These are phyloP conservation scores for Phylloscopus collybita DNA, from an alignment of 2,797 vertebrate species.

Conservation along the genomic window DNA sequence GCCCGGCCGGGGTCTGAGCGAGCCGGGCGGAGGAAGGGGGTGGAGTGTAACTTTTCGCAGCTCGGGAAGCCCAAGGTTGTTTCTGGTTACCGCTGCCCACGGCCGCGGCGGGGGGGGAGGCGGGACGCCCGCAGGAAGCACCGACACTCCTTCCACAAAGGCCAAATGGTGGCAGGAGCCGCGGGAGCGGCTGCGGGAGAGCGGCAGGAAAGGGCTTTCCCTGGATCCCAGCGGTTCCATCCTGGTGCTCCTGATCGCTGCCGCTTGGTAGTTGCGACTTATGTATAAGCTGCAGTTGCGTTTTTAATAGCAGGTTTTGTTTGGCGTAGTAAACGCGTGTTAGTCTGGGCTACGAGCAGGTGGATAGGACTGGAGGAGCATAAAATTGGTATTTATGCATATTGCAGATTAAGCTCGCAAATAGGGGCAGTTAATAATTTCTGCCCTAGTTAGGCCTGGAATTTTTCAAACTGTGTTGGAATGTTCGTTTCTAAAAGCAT, in stretches of 20 bases:
- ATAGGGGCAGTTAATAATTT: background rate
- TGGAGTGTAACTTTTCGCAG: constrained; percentile 65
- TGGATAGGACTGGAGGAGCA: background rate
- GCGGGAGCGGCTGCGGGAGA: constrained; percentile 5
- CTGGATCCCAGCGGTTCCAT: background rate
- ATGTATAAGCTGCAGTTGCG: rapidly evolving
- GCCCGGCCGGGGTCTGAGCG: constrained; percentile 32
- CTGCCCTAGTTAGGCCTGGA: constrained; percentile 18
- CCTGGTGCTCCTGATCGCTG: background rate
- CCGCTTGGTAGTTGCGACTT: background rate
- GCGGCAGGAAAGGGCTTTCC: background rate
- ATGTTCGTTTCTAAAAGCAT: background rate
- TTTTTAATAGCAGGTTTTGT: background rate
- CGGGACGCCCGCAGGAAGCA: constrained; percentile 46
- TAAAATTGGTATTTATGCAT: background rate
- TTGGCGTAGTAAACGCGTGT: background rate
- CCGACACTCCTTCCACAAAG: constrained; percentile 33
- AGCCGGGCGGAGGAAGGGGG: constrained; percentile 31
- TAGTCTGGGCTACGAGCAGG: background rate
- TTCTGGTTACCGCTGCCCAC: constrained; percentile 40
- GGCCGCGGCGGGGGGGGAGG: background rate
- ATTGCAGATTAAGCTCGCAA: background rate
- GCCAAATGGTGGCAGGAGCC: constrained; percentile 45
- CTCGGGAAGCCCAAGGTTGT: constrained; percentile 51
- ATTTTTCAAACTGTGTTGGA: background rate